A percentile compares a stretch with the other conserved stretches of the same genome.
Evolutionary conservation across 2,113 vertebrate genomes (phyloP).

Genomic region (Speoplatyrhinus poulsoni): DNA sequence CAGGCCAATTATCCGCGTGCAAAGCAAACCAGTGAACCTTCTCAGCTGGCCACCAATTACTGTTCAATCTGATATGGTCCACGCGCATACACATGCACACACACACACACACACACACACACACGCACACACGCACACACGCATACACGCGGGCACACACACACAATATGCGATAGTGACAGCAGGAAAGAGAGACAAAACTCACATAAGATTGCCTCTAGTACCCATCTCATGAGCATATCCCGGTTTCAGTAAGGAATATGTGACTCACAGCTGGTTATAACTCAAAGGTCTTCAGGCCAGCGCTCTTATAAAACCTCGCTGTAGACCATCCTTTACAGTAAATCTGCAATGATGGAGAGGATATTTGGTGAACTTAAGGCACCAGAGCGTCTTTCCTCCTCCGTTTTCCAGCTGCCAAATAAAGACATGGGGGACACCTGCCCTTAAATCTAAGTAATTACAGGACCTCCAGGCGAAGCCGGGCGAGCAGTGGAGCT

Average conservation of each 20-base stretch:
- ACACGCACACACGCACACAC: background rate
- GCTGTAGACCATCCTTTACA: no score
- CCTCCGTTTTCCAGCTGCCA: constrained; percentile 8
- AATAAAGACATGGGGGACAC: constrained; percentile 19
- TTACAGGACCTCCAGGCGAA: constrained; percentile 32
- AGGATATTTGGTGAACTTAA: constrained; percentile 3
- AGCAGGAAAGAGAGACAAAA: no score
- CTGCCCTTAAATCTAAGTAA: constrained; percentile 44
- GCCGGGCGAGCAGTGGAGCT: constrained; percentile 11
- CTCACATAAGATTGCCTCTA: no score
- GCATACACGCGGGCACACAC: no score
- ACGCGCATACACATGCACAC: background rate
- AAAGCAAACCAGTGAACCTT: constrained; percentile 72
- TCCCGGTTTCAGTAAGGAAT: no score
- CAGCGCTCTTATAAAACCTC: no score
- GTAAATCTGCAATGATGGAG: no score
- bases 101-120: background rate
- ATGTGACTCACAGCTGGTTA: no score
- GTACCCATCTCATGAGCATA: no score
- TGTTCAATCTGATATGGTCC: constrained; percentile 66
- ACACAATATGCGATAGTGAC: no score
- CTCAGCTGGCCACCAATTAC: constrained; percentile 72
- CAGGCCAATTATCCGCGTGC: constrained; percentile 71
- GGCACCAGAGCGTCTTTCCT: constrained; percentile 1
- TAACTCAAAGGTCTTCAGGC: no score